A percentile compares a stretch with the other conserved stretches of the same genome.
Conservation (phyloP, 2,113 vertebrate genomes). For the Lampris megalopsis region DNA sequence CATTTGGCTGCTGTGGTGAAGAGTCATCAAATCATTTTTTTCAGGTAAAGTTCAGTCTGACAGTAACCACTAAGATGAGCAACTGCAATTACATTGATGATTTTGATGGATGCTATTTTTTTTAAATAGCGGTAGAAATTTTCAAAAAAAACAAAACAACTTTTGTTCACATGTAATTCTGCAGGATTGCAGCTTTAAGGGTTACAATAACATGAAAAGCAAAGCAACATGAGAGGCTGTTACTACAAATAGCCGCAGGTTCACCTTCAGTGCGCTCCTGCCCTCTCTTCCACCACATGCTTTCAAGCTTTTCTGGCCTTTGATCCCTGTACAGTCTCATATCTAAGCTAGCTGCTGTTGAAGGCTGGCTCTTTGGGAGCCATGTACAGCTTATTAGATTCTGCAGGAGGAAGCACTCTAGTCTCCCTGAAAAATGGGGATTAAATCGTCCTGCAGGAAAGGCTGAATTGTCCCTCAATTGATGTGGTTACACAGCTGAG, state of each 20-base stretch:
- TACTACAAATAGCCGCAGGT: conserved; percentile 16
- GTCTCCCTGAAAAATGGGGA: conserved; percentile 62
- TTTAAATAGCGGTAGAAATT: too few species aligned
- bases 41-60: too few species aligned
- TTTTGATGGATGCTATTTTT: too few species aligned
- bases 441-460: conserved; percentile 67
- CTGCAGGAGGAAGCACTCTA: conserved; percentile 64
- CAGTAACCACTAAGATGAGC: too few species aligned
- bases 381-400: conserved; percentile 71
- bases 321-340: conserved; percentile 50
- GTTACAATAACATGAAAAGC: neutral
- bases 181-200: conserved; percentile 6
- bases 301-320: conserved; percentile 43
- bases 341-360: conserved; percentile 50
- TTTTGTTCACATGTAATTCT: too few species aligned
- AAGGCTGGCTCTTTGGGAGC: conserved; percentile 50
- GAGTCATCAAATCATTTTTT: too few species aligned
- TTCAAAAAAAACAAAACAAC: too few species aligned
- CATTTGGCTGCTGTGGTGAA: too few species aligned
- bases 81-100: too few species aligned
- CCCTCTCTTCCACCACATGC: conserved; percentile 26
- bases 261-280: conserved; percentile 20
- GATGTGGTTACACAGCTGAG: conserved; percentile 58
- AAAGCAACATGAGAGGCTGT: neutral
- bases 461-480: conserved; percentile 66